These are phyloP conservation scores for Oxyteleia sp. DNA, from an alignment of 2,888 invertebrate genomes.

Conservation along the genomic window DNA sequence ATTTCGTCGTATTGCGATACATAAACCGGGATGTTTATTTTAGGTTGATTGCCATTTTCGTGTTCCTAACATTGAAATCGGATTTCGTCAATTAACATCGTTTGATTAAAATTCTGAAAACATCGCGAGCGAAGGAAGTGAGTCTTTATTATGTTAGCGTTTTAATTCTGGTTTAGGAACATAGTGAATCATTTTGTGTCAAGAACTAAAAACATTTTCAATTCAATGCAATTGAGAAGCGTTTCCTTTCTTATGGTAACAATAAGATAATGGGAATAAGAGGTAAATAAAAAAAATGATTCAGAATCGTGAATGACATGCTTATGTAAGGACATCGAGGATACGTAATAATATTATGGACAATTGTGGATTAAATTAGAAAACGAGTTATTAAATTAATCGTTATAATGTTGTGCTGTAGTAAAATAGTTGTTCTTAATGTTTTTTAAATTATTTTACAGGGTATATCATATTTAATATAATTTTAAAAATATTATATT, in stretches of 20 bases:
- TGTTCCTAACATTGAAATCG: background rate
- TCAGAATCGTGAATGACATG: no score
- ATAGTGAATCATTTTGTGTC: constrained; percentile 57
- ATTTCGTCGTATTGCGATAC: background rate
- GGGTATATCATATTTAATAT: no score
- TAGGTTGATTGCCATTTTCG: background rate
- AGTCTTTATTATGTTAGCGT: constrained; percentile 15
- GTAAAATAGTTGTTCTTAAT: no score
- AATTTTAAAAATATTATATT: no score
- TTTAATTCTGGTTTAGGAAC: constrained; percentile 22
- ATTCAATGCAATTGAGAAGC: constrained; percentile 43
- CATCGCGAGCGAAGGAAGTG: constrained; percentile 22
- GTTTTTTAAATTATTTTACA: no score
- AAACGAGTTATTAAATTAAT: no score
- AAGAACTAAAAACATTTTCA: constrained; percentile 49
- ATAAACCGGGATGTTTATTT: no score
- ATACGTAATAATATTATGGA: no score
- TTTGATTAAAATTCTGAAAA: constrained; percentile 13
- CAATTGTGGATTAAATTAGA: no score
- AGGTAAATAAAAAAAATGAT: constrained; percentile 37
- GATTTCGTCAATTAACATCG: background rate
- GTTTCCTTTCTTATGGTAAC: constrained; percentile 32
- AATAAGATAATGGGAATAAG: constrained; percentile 21
- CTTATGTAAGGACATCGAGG: no score
- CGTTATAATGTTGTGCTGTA: no score